A percentile compares a stretch with the other conserved stretches of the same genome.
These are phyloP conservation scores for Cremastinae sp. DNA, from an alignment of 2,888 invertebrate species.

Conservation along the genomic window DNA sequence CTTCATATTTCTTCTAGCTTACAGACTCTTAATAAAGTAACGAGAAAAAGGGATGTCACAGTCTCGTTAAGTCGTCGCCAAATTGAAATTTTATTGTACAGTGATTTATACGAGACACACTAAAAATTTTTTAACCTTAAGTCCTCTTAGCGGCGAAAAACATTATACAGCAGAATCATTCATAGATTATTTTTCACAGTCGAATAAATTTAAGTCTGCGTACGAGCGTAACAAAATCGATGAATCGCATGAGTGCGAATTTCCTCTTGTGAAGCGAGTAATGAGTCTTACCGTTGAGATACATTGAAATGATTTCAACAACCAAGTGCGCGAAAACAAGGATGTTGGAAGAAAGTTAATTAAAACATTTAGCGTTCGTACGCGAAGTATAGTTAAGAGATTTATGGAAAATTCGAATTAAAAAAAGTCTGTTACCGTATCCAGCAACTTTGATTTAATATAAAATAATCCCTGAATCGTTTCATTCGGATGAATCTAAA, in stretches of 20 bases:
- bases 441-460: constrained; percentile 15
- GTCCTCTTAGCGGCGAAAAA: constrained; percentile 24
- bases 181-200: background rate
- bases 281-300: no score
- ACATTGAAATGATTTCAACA: background rate
- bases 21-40: background rate
- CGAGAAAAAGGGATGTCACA: constrained; percentile 17
- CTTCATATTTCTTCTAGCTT: no score
- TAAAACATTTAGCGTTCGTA: constrained; percentile 12
- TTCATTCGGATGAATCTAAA: constrained; percentile 30
- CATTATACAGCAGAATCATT: constrained; percentile 2
- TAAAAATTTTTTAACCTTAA: constrained; percentile 10
- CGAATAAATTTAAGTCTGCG: constrained; percentile 25
- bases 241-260: background rate
- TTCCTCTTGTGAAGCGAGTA: background rate
- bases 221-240: constrained; percentile 14
- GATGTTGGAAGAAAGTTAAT: background rate
- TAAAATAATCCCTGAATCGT: constrained; percentile 45
- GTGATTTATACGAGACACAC: constrained; percentile 40
- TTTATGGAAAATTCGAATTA: constrained; percentile 9
- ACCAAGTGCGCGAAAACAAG: constrained; percentile 1
- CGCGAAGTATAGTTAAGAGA: constrained; percentile 21
- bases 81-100: constrained; percentile 54
- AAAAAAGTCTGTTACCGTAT: background rate
- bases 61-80: constrained; percentile 36